Percentiles rank a stretch among this genome's conserved stretches.
Conservation (phyloP, 2,113 vertebrate genomes). For the Clarias magur region DNA sequence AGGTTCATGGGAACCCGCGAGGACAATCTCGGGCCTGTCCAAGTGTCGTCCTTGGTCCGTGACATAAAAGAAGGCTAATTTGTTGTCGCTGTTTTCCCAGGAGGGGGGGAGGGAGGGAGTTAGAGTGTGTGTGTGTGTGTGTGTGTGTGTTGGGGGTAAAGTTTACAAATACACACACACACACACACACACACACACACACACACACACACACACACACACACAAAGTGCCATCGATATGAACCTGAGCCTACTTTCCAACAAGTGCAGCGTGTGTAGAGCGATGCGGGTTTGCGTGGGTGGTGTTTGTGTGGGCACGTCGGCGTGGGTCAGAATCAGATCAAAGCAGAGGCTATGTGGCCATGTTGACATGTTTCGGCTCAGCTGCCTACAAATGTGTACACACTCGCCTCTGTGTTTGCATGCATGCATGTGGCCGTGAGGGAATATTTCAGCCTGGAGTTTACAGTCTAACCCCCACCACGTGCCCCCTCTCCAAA, state of each 20-base stretch:
- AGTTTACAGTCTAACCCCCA: constrained; percentile 39
- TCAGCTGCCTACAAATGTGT: constrained; percentile 22
- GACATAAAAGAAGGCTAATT: constrained; percentile 82
- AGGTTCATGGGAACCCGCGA: constrained; percentile 81
- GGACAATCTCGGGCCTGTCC: constrained; percentile 79
- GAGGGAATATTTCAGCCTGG: constrained; percentile 32
- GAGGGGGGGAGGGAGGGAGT: constrained; percentile 67
- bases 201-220: constrained; percentile 34
- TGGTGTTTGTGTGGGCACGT: constrained; percentile 35
- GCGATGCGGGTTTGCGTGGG: constrained; percentile 47
- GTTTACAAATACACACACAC: constrained; percentile 60
- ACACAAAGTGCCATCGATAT: constrained; percentile 66
- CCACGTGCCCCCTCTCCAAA: constrained; percentile 53
- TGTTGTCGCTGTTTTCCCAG: constrained; percentile 85
- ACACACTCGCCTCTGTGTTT: constrained; percentile 30
- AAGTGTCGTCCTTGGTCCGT: constrained; percentile 78
- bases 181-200: constrained; percentile 42
- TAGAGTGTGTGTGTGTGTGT: not conserved
- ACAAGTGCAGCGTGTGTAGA: constrained; percentile 7
- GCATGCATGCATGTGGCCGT: constrained; percentile 29
- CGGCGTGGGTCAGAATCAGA: constrained; percentile 25
- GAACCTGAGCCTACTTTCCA: constrained; percentile 54
- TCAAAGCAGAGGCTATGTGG: constrained; percentile 27
- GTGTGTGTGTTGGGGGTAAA: constrained; percentile 41
- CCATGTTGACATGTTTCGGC: constrained; percentile 23